Evolutionary conservation across 1,140 invertebrate genomes (phyloP), one percentile per base, ranked within the genome.

Genomic region (Cherax quadricarinatus): DNA sequence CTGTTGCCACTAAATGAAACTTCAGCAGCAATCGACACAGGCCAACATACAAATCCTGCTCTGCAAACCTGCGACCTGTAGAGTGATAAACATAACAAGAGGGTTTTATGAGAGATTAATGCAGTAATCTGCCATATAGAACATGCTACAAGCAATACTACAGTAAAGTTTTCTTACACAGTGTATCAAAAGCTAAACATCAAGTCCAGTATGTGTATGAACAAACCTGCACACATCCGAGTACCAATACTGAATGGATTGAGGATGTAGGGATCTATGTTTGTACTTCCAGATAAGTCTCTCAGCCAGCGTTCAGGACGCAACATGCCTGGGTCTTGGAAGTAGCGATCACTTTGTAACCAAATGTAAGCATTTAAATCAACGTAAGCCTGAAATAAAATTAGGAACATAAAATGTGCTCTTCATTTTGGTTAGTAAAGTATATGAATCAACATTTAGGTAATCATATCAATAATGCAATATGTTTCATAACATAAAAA

Each of bases 161-260:
- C 9, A 78, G 9, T 78, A 24, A n/a, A 14, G 9, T 24, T 78
- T 9, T 78, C 7, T n/a, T 41, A 9, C n/a, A n/a, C n/a, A 78
- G n/a, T 24, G 41, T 41, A 78, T 10, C 10, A 9, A 78, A 41
- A n/a, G 0, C 9, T n/a, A 10, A 24, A 78, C 41, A 16, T 3
- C 12, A 14, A 3, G 66, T 70, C n/a, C 5, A 41, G 18, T 18
- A 78, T 78, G 10, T 57, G 53, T 57, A 57, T 57, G 14, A 57
- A 57, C 51, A 48, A 21, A 62, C 48, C 95, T 84, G 96, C 95
- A 94, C 96, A 96, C 96, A 96, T 96, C 83, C 96, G 93, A n/a
- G 95, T 94, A 6, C 96, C 96, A 93, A 95, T 95, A 24, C 96
- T 96, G 94, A 96, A 96, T 1, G 96, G 95, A 4, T 96, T 94